Evolutionary conservation across 2,113 vertebrate genomes (phyloP).

Genomic region (Axis porcinus): DNA sequence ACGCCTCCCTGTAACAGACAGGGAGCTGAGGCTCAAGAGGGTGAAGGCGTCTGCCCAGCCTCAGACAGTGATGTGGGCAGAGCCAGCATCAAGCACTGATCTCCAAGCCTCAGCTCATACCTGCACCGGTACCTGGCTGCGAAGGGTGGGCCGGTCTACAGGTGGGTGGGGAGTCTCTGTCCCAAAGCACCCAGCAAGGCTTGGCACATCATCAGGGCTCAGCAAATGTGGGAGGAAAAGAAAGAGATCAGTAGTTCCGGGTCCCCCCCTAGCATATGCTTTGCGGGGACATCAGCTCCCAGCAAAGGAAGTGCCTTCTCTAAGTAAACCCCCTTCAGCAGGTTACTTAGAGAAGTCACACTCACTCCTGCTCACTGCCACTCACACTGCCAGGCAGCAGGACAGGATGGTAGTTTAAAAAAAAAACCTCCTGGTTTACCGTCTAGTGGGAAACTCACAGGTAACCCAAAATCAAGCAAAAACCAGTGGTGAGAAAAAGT

Average conservation of each 20-base stretch:
- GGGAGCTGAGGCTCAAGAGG: not conserved
- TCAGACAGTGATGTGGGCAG: not conserved
- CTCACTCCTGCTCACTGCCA: not conserved
- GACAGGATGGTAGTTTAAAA: not conserved
- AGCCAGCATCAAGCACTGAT: not conserved
- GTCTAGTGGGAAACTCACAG: not conserved
- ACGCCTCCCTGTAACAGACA: not conserved
- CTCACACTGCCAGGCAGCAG: not conserved
- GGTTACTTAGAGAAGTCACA: not conserved
- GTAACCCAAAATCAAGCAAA: not conserved
- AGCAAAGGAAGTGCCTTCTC: not conserved
- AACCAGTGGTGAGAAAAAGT: not conserved
- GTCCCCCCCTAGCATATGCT: not conserved
- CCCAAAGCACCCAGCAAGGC: not conserved
- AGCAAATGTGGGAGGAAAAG: not conserved
- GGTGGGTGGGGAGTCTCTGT: not conserved
- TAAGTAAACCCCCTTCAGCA: accelerated
- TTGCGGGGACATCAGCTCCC: not conserved
- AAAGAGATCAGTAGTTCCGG: not conserved
- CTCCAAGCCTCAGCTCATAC: not conserved
- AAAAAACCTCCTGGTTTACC: not conserved
- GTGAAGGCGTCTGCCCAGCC: not conserved
- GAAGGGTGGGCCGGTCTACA: not conserved
- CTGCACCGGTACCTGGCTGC: not conserved
- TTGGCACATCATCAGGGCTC: not conserved